These are phyloP conservation scores for Anseranas semipalmata DNA, from an alignment of 2,113 vertebrate genomes.

Conservation along the genomic window DNA sequence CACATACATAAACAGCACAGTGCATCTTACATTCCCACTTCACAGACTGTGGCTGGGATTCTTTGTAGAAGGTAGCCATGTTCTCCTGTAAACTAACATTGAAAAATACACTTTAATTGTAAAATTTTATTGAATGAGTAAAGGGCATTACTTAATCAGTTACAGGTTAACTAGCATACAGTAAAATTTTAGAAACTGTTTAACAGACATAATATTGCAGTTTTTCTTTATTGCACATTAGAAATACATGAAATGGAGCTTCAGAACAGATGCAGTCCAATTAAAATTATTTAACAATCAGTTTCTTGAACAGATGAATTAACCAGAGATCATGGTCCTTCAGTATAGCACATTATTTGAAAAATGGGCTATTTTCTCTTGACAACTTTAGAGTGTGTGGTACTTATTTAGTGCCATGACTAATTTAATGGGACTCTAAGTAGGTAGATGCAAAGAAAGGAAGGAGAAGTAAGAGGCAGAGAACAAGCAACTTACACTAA, in stretches of 20 bases:
- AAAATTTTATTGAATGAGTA: neutral
- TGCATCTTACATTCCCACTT: constrained; percentile 83
- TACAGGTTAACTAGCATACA: neutral
- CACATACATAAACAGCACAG: constrained; percentile 81
- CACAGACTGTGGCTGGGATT: constrained; percentile 64
- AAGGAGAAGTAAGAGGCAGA: neutral
- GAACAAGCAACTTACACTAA: neutral
- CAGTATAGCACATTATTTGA: neutral
- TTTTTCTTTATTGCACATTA: neutral
- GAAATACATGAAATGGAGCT: neutral
- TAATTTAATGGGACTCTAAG: neutral
- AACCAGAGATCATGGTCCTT: neutral
- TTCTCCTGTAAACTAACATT: constrained; percentile 82
- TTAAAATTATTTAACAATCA: neutral
- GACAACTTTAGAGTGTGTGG: neutral
- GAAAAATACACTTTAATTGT: neutral
- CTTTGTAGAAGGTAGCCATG: constrained; percentile 78
- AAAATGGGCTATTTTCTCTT: neutral
- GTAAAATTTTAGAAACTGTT: neutral
- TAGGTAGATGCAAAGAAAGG: neutral
- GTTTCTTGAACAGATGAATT: neutral
- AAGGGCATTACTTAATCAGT: neutral
- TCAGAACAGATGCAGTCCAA: neutral
- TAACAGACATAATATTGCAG: neutral
- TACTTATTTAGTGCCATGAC: neutral